phyloP scores from a whole-genome alignment of 2,888 invertebrate species.

The Polyommatus icarus region DNA sequence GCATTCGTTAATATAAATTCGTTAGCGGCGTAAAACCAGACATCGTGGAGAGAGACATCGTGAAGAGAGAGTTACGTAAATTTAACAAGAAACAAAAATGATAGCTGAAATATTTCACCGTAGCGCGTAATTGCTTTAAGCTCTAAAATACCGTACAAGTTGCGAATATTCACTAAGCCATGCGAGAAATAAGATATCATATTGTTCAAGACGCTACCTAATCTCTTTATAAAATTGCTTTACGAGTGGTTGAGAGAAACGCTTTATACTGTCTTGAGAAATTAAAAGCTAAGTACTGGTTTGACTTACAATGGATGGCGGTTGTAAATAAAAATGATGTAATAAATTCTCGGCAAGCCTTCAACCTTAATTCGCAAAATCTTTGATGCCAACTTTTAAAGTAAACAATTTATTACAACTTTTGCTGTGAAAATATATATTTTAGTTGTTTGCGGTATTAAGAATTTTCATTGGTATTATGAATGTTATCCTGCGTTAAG shows the following conservation, averaged over 20 bases:
- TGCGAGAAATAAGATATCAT: background rate
- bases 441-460: background rate
- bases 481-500: background rate
- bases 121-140: background rate
- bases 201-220: background rate
- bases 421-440: background rate
- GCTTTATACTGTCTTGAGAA: background rate
- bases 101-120: too few relatives aligned
- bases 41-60: background rate
- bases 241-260: background rate
- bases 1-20: background rate
- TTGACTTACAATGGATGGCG: background rate
- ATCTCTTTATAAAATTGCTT: background rate
- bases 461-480: background rate
- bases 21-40: background rate
- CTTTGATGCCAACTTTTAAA: background rate
- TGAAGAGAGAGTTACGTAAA: too few relatives aligned
- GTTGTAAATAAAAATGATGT: background rate
- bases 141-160: background rate
- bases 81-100: too few relatives aligned
- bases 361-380: background rate
- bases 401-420: background rate
- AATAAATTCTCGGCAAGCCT: conserved; percentile 10
- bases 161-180: background rate
- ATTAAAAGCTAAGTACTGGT: conserved; percentile 12